Percentiles rank a stretch among this genome's conserved stretches.
Evolutionary conservation across 1,140 invertebrate genomes (phyloP).

Genomic region (Fopius arisanus): DNA sequence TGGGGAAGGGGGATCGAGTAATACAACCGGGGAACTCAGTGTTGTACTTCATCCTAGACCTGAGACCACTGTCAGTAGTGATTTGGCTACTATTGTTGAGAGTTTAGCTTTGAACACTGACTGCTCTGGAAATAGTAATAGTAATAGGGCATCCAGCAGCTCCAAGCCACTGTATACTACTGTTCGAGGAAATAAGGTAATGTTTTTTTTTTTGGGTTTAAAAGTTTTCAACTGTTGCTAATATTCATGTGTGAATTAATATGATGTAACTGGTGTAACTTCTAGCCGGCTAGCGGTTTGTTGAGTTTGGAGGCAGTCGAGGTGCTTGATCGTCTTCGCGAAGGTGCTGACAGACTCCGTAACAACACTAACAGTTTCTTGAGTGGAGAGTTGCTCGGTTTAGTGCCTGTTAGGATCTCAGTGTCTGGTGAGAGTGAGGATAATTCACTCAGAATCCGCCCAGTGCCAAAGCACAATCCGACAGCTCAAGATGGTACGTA

Average conservation of each 20-base stretch:
- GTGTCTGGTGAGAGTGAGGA: constrained; percentile 63
- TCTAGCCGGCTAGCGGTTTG: constrained; percentile 55
- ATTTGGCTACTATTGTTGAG: constrained; percentile 86
- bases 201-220: background rate
- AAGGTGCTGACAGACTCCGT: constrained; percentile 74
- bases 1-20: constrained; percentile 67
- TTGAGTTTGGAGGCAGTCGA: constrained; percentile 68
- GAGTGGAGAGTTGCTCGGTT: constrained; percentile 71
- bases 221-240: background rate
- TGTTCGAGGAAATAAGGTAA: constrained; percentile 61
- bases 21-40: constrained; percentile 65
- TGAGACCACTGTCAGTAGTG: constrained; percentile 71
- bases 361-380: constrained; percentile 83
- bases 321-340: constrained; percentile 71
- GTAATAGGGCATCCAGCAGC: constrained; percentile 59
- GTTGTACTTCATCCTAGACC: constrained; percentile 69
- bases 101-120: constrained; percentile 73
- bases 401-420: constrained; percentile 64
- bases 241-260: constrained; percentile 2
- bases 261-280: constrained; percentile 22
- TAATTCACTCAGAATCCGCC: constrained; percentile 56
- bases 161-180: constrained; percentile 56
- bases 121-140: constrained; percentile 58
- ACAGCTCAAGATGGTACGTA: constrained; percentile 50
- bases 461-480: constrained; percentile 52